A percentile compares a stretch with the other conserved stretches of the same genome.
Evolutionary conservation across 2,797 vertebrate species (phyloP).

Genomic region (Malacoraja senta): DNA sequence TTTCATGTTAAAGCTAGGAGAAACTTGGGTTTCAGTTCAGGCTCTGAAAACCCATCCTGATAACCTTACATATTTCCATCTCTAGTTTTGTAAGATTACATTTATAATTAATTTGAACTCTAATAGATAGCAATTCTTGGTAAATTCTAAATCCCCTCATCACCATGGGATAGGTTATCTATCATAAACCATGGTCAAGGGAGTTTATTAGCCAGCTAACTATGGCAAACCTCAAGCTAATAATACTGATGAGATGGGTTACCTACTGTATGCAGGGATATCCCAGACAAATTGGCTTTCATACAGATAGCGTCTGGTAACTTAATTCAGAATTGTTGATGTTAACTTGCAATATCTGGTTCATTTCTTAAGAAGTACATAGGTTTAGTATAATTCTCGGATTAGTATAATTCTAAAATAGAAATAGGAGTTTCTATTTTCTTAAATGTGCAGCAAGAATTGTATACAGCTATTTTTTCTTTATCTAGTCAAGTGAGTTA

Average conservation of each 20-base stretch:
- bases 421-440: background rate
- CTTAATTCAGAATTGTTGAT: too few species aligned
- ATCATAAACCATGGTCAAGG: background rate
- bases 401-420: background rate
- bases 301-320: too few species aligned
- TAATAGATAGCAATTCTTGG: background rate
- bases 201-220: background rate
- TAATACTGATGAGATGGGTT: background rate
- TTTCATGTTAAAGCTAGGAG: background rate
- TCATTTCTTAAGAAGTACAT: background rate
- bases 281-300: too few species aligned
- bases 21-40: background rate
- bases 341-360: too few species aligned
- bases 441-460: background rate
- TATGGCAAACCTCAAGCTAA: background rate
- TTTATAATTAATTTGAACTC: slow-evolving; percentile 5
- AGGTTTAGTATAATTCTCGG: background rate
- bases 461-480: background rate
- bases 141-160: background rate
- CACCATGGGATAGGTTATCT: background rate
- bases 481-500: background rate
- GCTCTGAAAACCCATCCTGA: background rate
- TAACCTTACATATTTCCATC: background rate
- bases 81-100: background rate
- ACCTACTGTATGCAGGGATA: too few species aligned